phyloP scores from a whole-genome alignment of 2,797 vertebrate species.

The Prunella strophiata region DNA sequence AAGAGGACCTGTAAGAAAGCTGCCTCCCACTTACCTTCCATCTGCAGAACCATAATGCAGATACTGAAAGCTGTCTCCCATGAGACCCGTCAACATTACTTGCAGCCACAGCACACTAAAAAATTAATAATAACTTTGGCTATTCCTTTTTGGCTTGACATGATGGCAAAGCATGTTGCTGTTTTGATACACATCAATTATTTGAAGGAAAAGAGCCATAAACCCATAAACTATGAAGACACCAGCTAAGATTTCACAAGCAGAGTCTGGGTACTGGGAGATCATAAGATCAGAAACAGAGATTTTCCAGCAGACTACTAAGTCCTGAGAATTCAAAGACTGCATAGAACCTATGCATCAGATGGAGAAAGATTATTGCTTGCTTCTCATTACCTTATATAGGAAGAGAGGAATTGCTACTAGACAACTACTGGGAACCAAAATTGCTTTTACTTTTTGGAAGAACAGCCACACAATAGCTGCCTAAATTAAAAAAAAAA shows the following conservation, averaged over 20 bases:
- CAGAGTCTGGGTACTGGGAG: neutral
- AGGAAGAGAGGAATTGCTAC: neutral
- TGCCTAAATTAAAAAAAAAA: no score
- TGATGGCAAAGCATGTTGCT: neutral
- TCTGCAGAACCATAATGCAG: neutral
- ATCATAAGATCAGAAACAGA: neutral
- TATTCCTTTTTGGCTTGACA: neutral
- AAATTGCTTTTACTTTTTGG: neutral
- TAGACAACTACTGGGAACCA: neutral
- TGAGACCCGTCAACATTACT: neutral
- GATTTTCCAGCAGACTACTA: neutral
- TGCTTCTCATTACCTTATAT: neutral
- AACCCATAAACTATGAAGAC: neutral
- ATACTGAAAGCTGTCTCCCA: neutral
- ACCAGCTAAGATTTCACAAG: neutral
- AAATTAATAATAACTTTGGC: neutral
- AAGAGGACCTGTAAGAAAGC: neutral
- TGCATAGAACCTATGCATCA: neutral
- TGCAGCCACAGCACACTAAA: neutral
- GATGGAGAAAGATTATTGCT: neutral
- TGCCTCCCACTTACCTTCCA: slow-evolving; percentile 8
- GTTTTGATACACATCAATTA: neutral
- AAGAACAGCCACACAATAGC: neutral
- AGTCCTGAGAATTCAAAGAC: neutral
- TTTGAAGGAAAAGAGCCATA: neutral